phyloP scores from a whole-genome alignment of 2,888 invertebrate genomes.

The Augiades crinisus region DNA sequence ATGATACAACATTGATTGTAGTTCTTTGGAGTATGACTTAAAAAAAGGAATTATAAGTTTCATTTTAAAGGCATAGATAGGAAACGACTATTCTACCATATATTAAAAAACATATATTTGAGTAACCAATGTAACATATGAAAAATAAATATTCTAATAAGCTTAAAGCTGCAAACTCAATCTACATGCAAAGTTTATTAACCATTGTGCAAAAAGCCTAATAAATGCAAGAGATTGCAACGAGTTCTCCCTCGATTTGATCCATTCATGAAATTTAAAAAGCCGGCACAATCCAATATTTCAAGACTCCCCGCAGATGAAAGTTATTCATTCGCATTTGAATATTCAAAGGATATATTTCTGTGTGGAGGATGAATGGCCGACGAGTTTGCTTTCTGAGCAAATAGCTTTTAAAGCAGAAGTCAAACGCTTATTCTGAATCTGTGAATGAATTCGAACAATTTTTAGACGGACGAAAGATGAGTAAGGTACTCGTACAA shows the following conservation, averaged over 20 bases:
- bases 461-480: not conserved
- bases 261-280: slow-evolving; percentile 22
- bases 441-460: slow-evolving; percentile 1
- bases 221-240: slow-evolving; percentile 4
- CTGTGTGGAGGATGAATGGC: slow-evolving; percentile 17
- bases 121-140: too few species aligned
- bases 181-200: not conserved
- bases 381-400: slow-evolving; percentile 7
- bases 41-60: too few species aligned
- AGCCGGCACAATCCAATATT: slow-evolving; percentile 21
- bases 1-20: too few species aligned
- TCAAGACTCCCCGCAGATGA: slow-evolving; percentile 15
- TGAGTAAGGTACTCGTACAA: too few species aligned
- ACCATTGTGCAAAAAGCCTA: not conserved
- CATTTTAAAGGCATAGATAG: too few species aligned
- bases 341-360: slow-evolving; percentile 26
- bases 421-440: slow-evolving; percentile 5
- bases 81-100: too few species aligned
- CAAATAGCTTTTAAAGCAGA: slow-evolving; percentile 23
- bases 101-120: too few species aligned
- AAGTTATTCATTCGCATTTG: slow-evolving; percentile 24
- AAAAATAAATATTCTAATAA: too few species aligned
- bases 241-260: slow-evolving; percentile 4
- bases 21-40: too few species aligned
- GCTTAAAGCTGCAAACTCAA: not conserved